A percentile compares a stretch with the other conserved stretches of the same genome.
Evolutionary conservation across 1,140 invertebrate genomes (phyloP).

Genomic region (Pseudomyrmex sp.): DNA sequence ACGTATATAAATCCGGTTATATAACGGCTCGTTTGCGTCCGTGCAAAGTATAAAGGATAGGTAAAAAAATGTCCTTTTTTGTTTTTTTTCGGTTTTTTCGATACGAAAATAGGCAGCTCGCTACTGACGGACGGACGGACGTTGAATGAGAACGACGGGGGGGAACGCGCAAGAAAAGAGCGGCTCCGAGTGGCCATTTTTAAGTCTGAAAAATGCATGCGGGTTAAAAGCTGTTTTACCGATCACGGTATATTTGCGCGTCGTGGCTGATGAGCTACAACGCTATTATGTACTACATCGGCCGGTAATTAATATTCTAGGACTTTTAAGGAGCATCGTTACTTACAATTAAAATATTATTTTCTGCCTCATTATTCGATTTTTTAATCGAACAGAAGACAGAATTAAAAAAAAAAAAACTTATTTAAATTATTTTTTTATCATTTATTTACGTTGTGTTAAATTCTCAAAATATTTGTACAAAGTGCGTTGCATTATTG

Average conservation of each 20-base stretch:
- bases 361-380: background rate
- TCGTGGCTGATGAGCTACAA: background rate
- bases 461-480: conserved; percentile 12
- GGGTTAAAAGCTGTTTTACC: background rate
- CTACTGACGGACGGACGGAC: background rate
- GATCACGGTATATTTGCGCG: background rate
- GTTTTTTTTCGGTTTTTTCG: conserved; percentile 50
- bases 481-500: background rate
- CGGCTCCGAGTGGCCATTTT: conserved; percentile 27
- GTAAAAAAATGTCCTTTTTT: conserved; percentile 47
- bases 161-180: conserved; percentile 20
- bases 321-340: too few relatives aligned
- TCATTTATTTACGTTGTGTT: background rate
- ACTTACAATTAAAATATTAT: background rate
- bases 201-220: conserved; percentile 24
- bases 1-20: conserved; percentile 57
- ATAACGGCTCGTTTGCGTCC: conserved; percentile 58
- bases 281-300: background rate
- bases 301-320: background rate
- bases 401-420: too few relatives aligned
- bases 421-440: conserved; percentile 27
- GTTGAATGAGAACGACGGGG: conserved; percentile 25
- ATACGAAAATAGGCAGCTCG: conserved; percentile 33
- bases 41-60: conserved; percentile 59
- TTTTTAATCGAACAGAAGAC: background rate